phyloP scores from a whole-genome alignment of 1,140 invertebrate species.

The Dolichoris vasculosae region DNA sequence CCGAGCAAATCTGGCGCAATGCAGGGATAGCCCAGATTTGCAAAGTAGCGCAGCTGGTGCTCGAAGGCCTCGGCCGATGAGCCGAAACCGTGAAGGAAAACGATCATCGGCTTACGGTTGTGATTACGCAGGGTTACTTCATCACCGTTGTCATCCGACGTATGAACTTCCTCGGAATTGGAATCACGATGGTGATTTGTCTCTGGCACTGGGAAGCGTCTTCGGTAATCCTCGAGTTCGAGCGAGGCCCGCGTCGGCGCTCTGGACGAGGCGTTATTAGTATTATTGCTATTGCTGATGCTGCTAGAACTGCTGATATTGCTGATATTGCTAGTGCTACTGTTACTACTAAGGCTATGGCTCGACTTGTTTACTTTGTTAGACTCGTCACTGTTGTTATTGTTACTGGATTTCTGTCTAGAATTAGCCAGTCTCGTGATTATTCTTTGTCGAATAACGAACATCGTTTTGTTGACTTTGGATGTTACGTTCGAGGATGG shows the following conservation, averaged over 20 bases:
- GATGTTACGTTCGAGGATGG: constrained; percentile 39
- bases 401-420: neutral
- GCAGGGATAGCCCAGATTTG: constrained; percentile 79
- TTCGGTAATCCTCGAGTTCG: constrained; percentile 57
- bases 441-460: constrained; percentile 59
- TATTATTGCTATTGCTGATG: neutral
- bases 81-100: constrained; percentile 85
- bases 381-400: neutral
- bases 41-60: constrained; percentile 79
- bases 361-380: neutral
- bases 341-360: neutral
- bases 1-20: constrained; percentile 83
- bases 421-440: constrained; percentile 31
- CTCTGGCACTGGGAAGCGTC: constrained; percentile 41
- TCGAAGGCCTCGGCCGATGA: constrained; percentile 82
- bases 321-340: too few species aligned
- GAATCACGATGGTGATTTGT: neutral
- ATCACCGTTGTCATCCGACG: constrained; percentile 48
- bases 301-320: neutral
- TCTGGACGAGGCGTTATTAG: neutral
- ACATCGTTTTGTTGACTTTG: constrained; percentile 62
- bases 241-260: constrained; percentile 32
- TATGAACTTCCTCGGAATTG: neutral
- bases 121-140: constrained; percentile 56
- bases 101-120: constrained; percentile 76